A percentile compares a stretch with the other conserved stretches of the same genome.
phyloP scores from a whole-genome alignment of 2,797 vertebrate genomes.

The Intellagama lesueurii region DNA sequence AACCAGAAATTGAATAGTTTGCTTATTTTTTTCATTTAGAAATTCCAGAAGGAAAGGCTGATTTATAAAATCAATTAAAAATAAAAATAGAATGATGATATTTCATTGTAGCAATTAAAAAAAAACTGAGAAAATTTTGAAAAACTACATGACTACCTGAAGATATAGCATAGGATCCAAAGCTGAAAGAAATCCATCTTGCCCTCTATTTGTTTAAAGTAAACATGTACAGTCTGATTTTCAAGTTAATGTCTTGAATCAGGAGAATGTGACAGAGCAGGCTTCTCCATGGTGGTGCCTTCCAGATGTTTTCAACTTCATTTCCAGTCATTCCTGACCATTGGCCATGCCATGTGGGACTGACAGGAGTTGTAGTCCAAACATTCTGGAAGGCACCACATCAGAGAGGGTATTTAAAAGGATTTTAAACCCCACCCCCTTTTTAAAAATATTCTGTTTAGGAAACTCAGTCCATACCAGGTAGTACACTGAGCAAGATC shows the following conservation, averaged over 20 bases:
- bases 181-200: neutral
- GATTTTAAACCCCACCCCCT: neutral
- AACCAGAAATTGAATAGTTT: neutral
- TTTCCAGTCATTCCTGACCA: neutral
- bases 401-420: neutral
- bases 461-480: no score
- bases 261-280: no score
- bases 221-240: neutral
- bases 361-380: neutral
- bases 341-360: neutral
- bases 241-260: neutral
- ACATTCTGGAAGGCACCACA: neutral
- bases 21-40: slow-evolving; percentile 49
- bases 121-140: neutral
- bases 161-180: slow-evolving; percentile 8
- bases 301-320: neutral
- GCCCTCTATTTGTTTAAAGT: neutral
- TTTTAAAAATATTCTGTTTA: no score
- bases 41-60: slow-evolving; percentile 58
- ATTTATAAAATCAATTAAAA: slow-evolving; percentile 42
- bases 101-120: slow-evolving; percentile 29
- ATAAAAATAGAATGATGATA: slow-evolving; percentile 25
- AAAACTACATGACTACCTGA: slow-evolving; percentile 1
- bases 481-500: no score
- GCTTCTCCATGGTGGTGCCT: neutral